Evolutionary conservation across 1,140 invertebrate genomes (phyloP).

Genomic region (Pseudomyrmex dendroicus): DNA sequence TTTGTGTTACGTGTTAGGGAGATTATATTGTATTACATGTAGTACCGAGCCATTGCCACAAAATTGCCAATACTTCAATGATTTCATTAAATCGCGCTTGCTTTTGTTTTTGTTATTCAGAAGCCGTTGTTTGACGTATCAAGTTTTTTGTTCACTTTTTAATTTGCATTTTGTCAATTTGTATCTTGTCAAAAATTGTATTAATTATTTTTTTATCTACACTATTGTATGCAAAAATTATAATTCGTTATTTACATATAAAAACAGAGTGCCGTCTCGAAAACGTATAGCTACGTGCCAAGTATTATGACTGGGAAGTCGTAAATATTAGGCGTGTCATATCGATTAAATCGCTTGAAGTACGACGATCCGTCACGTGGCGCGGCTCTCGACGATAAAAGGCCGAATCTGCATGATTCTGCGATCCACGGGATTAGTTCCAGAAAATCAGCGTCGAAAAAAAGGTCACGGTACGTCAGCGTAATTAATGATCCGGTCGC

Average conservation of each 20-base stretch:
- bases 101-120: not conserved
- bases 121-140: not conserved
- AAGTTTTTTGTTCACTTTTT: too few species aligned
- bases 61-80: slow-evolving; percentile 36
- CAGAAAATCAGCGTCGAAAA: slow-evolving; percentile 66
- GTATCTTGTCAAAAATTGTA: too few species aligned
- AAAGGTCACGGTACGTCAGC: slow-evolving; percentile 67
- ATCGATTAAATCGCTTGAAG: slow-evolving; percentile 36
- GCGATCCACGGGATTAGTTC: slow-evolving; percentile 64
- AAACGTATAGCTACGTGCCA: not conserved
- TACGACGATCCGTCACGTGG: slow-evolving; percentile 59
- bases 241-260: too few species aligned
- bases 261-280: too few species aligned
- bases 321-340: slow-evolving; percentile 32
- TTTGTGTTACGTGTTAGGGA: slow-evolving; percentile 21
- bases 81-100: not conserved
- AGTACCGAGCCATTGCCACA: slow-evolving; percentile 20
- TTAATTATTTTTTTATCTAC: too few species aligned
- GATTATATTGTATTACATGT: slow-evolving; percentile 21
- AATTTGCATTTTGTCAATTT: too few species aligned
- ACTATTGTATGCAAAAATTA: too few species aligned
- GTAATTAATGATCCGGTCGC: slow-evolving; percentile 69
- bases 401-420: slow-evolving; percentile 67
- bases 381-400: slow-evolving; percentile 1
- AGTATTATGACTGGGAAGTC: not conserved